Percentiles rank a stretch among this genome's conserved stretches.
These are phyloP conservation scores for Pristionchus japonicus DNA, from an alignment of 2,888 invertebrate genomes.

Conservation along the genomic window DNA sequence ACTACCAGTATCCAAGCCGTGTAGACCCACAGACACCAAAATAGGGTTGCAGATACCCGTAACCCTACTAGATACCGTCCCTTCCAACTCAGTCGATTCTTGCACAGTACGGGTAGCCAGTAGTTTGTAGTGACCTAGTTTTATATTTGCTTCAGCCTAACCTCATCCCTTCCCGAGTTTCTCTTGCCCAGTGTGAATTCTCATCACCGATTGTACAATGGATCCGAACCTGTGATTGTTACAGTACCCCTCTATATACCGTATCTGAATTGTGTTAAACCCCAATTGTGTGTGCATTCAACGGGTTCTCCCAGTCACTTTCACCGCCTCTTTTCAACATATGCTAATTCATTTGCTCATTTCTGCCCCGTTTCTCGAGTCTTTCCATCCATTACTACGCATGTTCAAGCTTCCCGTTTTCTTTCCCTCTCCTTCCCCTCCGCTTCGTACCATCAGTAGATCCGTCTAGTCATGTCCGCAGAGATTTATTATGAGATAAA, in stretches of 20 bases:
- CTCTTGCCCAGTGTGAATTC: not conserved
- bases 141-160: not conserved
- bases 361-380: conserved; percentile 4
- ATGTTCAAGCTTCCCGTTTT: not conserved
- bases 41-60: too few species aligned
- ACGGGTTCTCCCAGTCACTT: conserved; percentile 31
- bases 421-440: not conserved
- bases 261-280: not conserved
- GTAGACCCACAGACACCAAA: not conserved
- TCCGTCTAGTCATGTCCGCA: conserved; percentile 31
- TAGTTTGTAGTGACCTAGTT: conserved; percentile 13
- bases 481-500: conserved; percentile 21
- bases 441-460: conserved; percentile 13
- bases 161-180: conserved; percentile 17
- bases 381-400: conserved; percentile 39
- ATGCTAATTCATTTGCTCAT: conserved; percentile 23
- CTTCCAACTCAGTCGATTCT: conserved; percentile 7
- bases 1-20: not conserved
- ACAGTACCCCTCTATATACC: not conserved
- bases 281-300: not conserved
- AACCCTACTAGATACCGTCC: not conserved
- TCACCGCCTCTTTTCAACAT: not conserved
- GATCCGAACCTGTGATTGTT: not conserved
- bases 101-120: conserved; percentile 5
- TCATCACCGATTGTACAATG: not conserved